Evolutionary conservation across 2,113 vertebrate genomes (phyloP).

Genomic region (Scortum barcoo): DNA sequence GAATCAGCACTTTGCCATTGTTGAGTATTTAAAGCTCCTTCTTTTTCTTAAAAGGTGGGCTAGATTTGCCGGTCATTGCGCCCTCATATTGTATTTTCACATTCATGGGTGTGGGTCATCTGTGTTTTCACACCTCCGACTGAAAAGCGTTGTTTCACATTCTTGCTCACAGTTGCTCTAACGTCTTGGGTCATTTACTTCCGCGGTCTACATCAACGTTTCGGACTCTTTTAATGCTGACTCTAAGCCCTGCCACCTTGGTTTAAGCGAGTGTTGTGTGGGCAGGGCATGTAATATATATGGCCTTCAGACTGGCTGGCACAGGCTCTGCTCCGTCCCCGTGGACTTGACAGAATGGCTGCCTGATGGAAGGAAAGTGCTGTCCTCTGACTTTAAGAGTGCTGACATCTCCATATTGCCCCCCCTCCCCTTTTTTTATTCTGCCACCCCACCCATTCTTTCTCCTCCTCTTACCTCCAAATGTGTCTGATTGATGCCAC

Average conservation of each 20-base stretch:
- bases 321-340: conserved; percentile 56
- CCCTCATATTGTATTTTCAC: conserved; percentile 2
- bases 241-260: conserved; percentile 37
- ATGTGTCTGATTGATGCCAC: conserved; percentile 58
- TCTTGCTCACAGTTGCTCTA: conserved; percentile 8
- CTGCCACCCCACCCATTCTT: background rate
- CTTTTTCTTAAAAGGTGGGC: conserved; percentile 10
- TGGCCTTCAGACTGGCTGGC: conserved; percentile 61
- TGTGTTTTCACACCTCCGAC: conserved; percentile 14
- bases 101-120: background rate
- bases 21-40: conserved; percentile 33
- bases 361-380: conserved; percentile 69
- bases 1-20: conserved; percentile 72
- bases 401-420: conserved; percentile 77
- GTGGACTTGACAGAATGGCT: conserved; percentile 59
- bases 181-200: conserved; percentile 28
- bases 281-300: conserved; percentile 71
- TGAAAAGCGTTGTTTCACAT: conserved; percentile 54
- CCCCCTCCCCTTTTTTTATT: conserved; percentile 6
- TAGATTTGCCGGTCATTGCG: background rate
- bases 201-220: conserved; percentile 27
- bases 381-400: conserved; percentile 77
- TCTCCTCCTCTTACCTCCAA: conserved; percentile 29
- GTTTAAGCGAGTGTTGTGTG: conserved; percentile 50
- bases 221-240: conserved; percentile 45